Evolutionary conservation across 2,888 invertebrate genomes (phyloP).

Genomic region (Busseola fusca): DNA sequence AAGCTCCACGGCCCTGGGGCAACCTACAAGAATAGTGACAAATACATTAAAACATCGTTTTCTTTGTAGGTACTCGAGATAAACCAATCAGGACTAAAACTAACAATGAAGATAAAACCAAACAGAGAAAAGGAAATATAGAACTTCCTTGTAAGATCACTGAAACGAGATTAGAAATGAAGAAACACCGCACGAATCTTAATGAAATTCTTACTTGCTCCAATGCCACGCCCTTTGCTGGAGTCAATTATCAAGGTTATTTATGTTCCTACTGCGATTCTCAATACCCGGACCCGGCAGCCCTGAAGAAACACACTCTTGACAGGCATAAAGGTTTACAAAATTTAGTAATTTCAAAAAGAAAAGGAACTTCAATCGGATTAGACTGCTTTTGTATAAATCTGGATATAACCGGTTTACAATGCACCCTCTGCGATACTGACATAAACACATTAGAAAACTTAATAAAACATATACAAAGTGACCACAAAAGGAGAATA

Average conservation of each 20-base stretch:
- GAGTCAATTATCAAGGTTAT: constrained; percentile 64
- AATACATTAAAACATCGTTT: constrained; percentile 31
- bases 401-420: constrained; percentile 34
- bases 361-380: fast-evolving
- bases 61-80: constrained; percentile 47
- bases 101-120: background rate
- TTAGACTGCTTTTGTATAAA: background rate
- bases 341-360: background rate
- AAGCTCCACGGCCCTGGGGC: too few species aligned
- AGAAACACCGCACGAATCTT: constrained; percentile 32
- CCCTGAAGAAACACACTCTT: constrained; percentile 66
- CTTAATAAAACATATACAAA: constrained; percentile 44
- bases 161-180: constrained; percentile 7
- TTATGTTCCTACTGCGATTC: constrained; percentile 66
- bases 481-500: constrained; percentile 40
- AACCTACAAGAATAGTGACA: too few species aligned
- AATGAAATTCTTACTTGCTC: constrained; percentile 45
- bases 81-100: constrained; percentile 8
- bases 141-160: too few species aligned
- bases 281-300: constrained; percentile 58
- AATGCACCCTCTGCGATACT: constrained; percentile 23
- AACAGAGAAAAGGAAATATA: constrained; percentile 11
- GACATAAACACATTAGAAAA: constrained; percentile 33
- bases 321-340: constrained; percentile 50
- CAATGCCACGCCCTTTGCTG: constrained; percentile 69